phyloP scores from a whole-genome alignment of 1,140 invertebrate species.

The Drosophila orosa region DNA sequence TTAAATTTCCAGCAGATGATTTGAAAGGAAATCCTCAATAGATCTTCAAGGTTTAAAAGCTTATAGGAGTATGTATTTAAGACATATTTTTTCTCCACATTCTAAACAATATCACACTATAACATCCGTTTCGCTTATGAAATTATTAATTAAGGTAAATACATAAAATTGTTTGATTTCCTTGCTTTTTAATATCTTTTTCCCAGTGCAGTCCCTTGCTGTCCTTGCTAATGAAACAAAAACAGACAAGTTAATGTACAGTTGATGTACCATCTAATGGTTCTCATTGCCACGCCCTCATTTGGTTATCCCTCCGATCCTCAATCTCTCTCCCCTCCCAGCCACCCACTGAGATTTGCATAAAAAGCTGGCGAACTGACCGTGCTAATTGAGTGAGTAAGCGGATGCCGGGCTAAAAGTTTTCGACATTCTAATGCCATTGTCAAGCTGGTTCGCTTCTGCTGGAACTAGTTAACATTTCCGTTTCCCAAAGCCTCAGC shows the following conservation, averaged over 20 bases:
- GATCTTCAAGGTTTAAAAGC: too few relatives aligned
- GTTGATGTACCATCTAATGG: constrained; percentile 81
- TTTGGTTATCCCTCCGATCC: background rate
- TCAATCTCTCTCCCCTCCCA: too few relatives aligned
- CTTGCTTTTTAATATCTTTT: constrained; percentile 24
- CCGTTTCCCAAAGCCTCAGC: constrained; percentile 31
- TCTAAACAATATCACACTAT: background rate
- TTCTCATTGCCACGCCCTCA: constrained; percentile 26
- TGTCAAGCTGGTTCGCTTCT: constrained; percentile 65
- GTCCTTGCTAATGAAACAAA: constrained; percentile 76
- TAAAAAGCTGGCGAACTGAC: constrained; percentile 60
- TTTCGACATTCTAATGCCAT: constrained; percentile 80
- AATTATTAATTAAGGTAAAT: too few relatives aligned
- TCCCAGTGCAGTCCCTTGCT: constrained; percentile 17
- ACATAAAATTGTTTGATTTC: too few relatives aligned
- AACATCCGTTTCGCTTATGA: background rate
- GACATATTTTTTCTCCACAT: too few relatives aligned
- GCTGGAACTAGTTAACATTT: constrained; percentile 77
- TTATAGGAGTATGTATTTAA: too few relatives aligned
- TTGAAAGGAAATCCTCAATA: too few relatives aligned
- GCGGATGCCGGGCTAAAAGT: constrained; percentile 60
- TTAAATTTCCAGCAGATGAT: too few relatives aligned
- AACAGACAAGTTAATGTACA: constrained; percentile 81
- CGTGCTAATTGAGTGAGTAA: constrained; percentile 79
- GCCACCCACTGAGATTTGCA: constrained; percentile 66